Evolutionary conservation across 2,113 vertebrate genomes (phyloP).

Genomic region (Protobothrops mucrosquamatus): DNA sequence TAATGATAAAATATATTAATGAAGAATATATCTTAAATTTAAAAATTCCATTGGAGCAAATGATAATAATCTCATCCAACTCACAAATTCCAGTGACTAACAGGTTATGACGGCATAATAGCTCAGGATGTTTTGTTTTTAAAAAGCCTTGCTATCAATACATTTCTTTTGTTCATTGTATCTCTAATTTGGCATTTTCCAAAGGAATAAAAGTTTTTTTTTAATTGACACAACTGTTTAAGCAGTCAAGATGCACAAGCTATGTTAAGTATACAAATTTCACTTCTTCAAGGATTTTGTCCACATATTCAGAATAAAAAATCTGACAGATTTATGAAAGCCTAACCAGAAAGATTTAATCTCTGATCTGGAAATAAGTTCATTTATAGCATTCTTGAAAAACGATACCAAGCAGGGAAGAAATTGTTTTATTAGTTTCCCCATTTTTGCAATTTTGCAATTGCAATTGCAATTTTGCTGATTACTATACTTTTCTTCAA

Average conservation of each 20-base stretch:
- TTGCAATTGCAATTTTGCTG: too few species aligned
- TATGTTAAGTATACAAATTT: neutral
- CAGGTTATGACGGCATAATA: neutral
- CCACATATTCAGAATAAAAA: neutral
- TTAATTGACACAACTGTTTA: neutral
- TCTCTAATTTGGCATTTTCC: neutral
- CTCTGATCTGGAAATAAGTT: neutral
- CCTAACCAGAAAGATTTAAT: neutral
- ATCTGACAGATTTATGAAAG: neutral
- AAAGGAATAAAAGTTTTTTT: neutral
- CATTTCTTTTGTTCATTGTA: neutral
- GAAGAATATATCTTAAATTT: too few species aligned
- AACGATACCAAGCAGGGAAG: too few species aligned
- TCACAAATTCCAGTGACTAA: neutral
- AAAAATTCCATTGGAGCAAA: neutral
- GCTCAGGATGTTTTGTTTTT: neutral
- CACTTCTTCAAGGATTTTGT: neutral
- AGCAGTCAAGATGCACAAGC: neutral
- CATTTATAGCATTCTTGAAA: too few species aligned
- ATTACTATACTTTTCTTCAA: too few species aligned
- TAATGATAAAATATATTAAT: too few species aligned
- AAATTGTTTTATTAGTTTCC: too few species aligned
- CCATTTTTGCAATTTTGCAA: too few species aligned
- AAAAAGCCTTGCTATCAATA: neutral
- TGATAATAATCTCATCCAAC: neutral